Base-by-base conservation (phyloP, 2,113 vertebrate genomes). In the Apus apus region DNA sequence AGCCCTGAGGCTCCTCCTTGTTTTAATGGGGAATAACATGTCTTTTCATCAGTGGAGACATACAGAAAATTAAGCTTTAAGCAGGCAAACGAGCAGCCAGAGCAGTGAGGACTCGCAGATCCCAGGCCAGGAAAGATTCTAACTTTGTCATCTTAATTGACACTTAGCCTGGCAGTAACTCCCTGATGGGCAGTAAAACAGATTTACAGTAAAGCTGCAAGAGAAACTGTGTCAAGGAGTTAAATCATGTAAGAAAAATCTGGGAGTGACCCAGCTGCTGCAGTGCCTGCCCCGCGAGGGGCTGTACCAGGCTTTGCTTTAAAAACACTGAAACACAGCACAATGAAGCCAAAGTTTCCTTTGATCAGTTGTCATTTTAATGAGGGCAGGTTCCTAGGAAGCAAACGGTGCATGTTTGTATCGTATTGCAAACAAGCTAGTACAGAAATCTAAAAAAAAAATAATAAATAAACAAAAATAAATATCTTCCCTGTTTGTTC, bases 351-450 rank as follows among this genome's bases (percentile, higher is more conserved):
- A 13, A 79, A 46, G 7, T 57, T 86, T 93, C 82, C 58, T 94
- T 96, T 94, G 88, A 94, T 96, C 81, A 25, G 27, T 86, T 94
- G 79, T 95, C 70, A 66, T 85, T 97, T 97, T 96, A 97, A 96
- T 97, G 96, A 95, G 94, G 91, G 80, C 91, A 93, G 84, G 83
- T 48, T 93, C 94, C 54, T 34, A 92, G 91, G 94, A 93, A 92
- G 95, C 89, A 5, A 83, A 87, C 65, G 83, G 93, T 81, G 79
- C 87, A 36, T 34, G 53, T 87, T 76, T 84, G 70, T 61, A 15
- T 92, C 60, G 68, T 82, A 79, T 36, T 88, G 96, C 95, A 87
- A 94, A 96, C 87, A 74, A 95, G 88, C 77, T 6, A 19, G 93
- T 83, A 79, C 79, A 80, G 96, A 88, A 80, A 92, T 94, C 85